Base-by-base conservation (phyloP, 1,140 invertebrate species). In the Melanaphis sacchari region DNA sequence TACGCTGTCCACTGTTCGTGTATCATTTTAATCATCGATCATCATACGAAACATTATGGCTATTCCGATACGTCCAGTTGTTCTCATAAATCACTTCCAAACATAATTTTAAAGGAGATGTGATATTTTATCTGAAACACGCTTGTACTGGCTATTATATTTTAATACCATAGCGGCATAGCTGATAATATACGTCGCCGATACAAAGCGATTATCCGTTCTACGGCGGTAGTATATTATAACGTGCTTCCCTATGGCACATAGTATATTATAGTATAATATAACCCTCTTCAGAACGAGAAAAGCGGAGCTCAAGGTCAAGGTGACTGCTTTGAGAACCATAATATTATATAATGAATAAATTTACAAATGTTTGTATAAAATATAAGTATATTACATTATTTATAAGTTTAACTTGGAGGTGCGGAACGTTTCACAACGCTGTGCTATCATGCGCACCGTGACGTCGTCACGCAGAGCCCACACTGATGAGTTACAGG, bases 351-450 rank as follows among this genome's bases (percentile, higher is more conserved):
- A 85, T n/a, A 85, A 41, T 24, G 38, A n/a, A 43, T 21, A 43
- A 43, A 85, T 43, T 18, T 41, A 43, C 41, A 43, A 31, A 43
- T 85, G 84, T 85, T 40, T n/a, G 40, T 85, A 41, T 85, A 43
- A 85, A 85, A 43, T 85, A 43, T 85, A 31, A 43, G 15, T 40
- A 43, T 43, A 85, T 85, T 85, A 85, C 41, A 41, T 43, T 85
- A 85, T 85, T 85, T 85, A n/a, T 85, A 85, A 26, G 84, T 85
- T 85, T 46, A 85, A 85, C 40, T 26, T 85, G 31, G n/a, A 85
- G 84, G 84, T n/a, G 84, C 84, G 84, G 84, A 85, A 43, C 84
- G 84, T 85, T 85, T 85, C 84, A 85, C 84, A 85, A 85, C 84
- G 84, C 84, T 5, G 26, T 6, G 15, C 41, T n/a, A 76, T 76